Evolutionary conservation across 2,888 invertebrate species (phyloP).

Genomic region (Meiosimyza platycephala): DNA sequence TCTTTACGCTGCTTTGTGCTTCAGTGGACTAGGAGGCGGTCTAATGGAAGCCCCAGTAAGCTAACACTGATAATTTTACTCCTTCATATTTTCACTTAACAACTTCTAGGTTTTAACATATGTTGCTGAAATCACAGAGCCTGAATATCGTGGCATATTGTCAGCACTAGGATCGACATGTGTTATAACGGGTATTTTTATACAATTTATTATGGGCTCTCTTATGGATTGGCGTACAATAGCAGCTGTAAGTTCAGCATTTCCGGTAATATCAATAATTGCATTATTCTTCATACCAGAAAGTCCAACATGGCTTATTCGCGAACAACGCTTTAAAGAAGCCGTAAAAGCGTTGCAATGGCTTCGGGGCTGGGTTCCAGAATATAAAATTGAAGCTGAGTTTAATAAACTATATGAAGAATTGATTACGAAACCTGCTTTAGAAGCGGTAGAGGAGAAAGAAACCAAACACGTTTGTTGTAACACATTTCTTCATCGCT

Average conservation of each 20-base stretch:
- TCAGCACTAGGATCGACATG: constrained; percentile 81
- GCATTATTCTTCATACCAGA: constrained; percentile 81
- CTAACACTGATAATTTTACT: constrained; percentile 42
- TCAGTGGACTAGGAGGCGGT: constrained; percentile 82
- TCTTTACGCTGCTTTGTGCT: constrained; percentile 76
- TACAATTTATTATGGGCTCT: constrained; percentile 80
- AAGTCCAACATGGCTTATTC: constrained; percentile 84
- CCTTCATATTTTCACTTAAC: background rate
- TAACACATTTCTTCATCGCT: constrained; percentile 49
- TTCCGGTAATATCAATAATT: constrained; percentile 74
- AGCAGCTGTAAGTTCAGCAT: constrained; percentile 75
- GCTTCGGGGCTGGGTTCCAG: constrained; percentile 81
- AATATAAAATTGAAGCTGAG: constrained; percentile 71
- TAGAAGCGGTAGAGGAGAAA: constrained; percentile 54
- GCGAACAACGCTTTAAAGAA: constrained; percentile 74
- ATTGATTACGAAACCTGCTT: constrained; percentile 58
- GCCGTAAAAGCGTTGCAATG: constrained; percentile 79
- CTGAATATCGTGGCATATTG: constrained; percentile 76
- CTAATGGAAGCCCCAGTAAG: constrained; percentile 83
- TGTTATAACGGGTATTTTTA: constrained; percentile 80
- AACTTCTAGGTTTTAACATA: constrained; percentile 77
- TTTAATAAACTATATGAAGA: constrained; percentile 64
- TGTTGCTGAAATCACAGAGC: constrained; percentile 86
- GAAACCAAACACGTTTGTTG: constrained; percentile 31
- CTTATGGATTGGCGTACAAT: constrained; percentile 79